Evolutionary conservation across 2,888 invertebrate species (phyloP).

Genomic region (Xanthorhoe designata): DNA sequence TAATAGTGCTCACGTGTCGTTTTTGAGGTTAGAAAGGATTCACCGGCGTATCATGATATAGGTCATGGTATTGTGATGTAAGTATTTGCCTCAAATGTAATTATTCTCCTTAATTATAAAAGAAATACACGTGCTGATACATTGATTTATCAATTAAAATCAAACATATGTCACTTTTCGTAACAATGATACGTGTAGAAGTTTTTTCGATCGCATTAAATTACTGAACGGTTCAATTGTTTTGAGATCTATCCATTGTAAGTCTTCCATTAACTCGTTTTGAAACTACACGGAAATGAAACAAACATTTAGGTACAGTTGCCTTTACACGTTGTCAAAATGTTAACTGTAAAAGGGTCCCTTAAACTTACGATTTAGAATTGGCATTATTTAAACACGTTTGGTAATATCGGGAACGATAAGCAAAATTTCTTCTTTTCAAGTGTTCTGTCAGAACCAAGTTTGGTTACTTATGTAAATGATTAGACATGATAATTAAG

Average conservation of each 20-base stretch:
- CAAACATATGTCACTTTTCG: conserved; percentile 3
- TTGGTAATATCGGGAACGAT: background rate
- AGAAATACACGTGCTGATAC: background rate
- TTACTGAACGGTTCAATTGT: conserved; percentile 36
- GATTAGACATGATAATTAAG: background rate
- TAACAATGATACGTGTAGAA: conserved; percentile 5
- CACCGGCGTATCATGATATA: conserved; percentile 34
- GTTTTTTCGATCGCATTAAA: conserved; percentile 10
- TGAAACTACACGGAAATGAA: conserved; percentile 25
- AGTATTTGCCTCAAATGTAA: conserved; percentile 42
- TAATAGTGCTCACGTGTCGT: conserved; percentile 44
- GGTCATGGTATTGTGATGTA: conserved; percentile 56
- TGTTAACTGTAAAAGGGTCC: background rate
- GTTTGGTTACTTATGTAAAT: background rate
- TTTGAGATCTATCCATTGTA: conserved; percentile 43
- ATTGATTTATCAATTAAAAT: background rate
- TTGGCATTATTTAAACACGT: background rate
- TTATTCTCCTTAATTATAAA: conserved; percentile 1
- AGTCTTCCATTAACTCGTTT: conserved; percentile 32
- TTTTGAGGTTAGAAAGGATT: conserved; percentile 53
- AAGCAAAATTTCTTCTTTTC: background rate
- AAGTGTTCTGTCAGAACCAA: no score
- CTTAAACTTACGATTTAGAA: background rate
- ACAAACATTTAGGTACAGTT: conserved; percentile 15
- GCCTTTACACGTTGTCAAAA: conserved; percentile 11